These are phyloP conservation scores for Gymnogyps californianus DNA, from an alignment of 2,113 vertebrate species.

Conservation along the genomic window DNA sequence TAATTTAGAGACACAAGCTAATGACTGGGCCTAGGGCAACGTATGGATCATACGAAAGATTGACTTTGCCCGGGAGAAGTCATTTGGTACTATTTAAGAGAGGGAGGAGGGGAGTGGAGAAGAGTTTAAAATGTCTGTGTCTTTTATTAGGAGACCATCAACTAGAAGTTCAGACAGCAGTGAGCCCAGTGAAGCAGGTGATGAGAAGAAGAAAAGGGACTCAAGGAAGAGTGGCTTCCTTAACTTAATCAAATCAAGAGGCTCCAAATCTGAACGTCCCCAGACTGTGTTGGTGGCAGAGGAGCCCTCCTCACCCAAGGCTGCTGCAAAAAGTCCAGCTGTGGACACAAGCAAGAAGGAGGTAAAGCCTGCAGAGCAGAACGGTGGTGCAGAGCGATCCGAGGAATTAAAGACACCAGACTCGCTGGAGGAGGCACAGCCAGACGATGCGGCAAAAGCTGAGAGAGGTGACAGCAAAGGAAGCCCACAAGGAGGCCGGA, in stretches of 20 bases:
- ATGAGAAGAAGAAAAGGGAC: slow-evolving; percentile 91
- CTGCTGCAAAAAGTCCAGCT: slow-evolving; percentile 70
- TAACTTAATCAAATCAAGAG: slow-evolving; percentile 90
- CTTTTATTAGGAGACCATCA: slow-evolving; percentile 73
- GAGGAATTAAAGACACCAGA: slow-evolving; percentile 90
- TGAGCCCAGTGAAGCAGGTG: slow-evolving; percentile 76
- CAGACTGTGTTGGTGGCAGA: slow-evolving; percentile 72
- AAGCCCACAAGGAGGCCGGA: slow-evolving; percentile 86
- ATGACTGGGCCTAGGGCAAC: background rate
- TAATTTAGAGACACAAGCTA: background rate
- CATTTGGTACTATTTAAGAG: background rate
- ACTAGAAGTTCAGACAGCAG: slow-evolving; percentile 81
- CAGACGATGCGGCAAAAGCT: slow-evolving; percentile 69
- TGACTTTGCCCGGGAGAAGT: background rate
- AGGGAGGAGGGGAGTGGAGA: background rate
- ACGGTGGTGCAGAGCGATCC: slow-evolving; percentile 72
- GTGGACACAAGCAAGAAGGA: slow-evolving; percentile 72
- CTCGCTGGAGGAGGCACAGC: slow-evolving; percentile 78
- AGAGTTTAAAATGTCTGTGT: background rate
- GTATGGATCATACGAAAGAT: background rate
- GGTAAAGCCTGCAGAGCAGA: slow-evolving; percentile 52
- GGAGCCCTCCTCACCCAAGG: slow-evolving; percentile 84
- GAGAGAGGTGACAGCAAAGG: slow-evolving; percentile 75
- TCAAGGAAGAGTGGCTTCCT: slow-evolving; percentile 92
- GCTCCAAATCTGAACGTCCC: slow-evolving; percentile 82